Conservation (phyloP, 37 sponge, comb jelly and placozoan species). For the Beroe forskalii region DNA sequence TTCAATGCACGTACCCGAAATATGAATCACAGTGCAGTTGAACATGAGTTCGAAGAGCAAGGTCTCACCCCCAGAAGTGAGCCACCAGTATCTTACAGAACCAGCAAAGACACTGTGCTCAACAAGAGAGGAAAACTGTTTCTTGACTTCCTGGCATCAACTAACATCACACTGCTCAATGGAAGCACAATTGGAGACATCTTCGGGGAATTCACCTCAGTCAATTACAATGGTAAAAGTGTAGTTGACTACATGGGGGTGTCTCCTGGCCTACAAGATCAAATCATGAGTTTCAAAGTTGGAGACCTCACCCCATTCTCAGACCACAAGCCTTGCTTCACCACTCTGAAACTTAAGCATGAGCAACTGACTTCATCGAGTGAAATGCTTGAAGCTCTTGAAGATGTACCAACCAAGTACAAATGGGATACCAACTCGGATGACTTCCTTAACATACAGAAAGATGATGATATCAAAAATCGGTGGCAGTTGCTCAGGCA, state of each 20-base stretch:
- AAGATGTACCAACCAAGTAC: slow-evolving; percentile 8
- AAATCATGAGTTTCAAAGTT: background rate
- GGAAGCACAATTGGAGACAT: background rate
- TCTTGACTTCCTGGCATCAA: background rate
- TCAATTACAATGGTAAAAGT: slow-evolving; percentile 30
- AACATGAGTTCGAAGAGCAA: background rate
- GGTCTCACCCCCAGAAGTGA: background rate
- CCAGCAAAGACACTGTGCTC: background rate
- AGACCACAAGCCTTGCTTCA: background rate
- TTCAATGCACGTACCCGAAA: no score
- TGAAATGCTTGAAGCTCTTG: background rate
- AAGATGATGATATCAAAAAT: background rate
- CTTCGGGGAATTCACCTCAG: background rate
- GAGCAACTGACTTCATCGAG: background rate
- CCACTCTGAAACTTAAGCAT: background rate
- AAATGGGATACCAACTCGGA: background rate
- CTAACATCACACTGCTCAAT: slow-evolving; percentile 3
- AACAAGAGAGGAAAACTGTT: background rate
- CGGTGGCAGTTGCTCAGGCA: no score
- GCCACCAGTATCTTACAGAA: background rate
- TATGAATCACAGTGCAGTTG: no score
- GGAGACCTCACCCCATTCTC: background rate
- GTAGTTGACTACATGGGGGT: no score
- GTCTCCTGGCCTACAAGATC: no score
- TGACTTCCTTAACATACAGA: background rate